Conservation (phyloP, 1,140 invertebrate species). For the Lucilia cuprina region DNA sequence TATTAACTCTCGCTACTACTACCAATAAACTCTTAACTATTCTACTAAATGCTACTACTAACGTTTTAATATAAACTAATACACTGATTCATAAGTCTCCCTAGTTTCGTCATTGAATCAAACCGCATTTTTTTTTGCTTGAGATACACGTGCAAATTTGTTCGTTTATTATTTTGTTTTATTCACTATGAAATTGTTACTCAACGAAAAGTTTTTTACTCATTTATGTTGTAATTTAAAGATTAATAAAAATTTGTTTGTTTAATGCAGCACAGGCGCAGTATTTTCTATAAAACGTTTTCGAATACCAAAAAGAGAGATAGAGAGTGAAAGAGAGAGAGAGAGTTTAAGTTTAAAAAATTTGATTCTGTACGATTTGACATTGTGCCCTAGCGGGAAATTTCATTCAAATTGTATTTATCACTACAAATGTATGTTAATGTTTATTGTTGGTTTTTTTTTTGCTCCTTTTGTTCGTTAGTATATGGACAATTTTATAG, state of each 20-base stretch:
- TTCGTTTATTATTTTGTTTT: background rate
- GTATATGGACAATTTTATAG: no score
- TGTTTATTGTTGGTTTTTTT: background rate
- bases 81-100: background rate
- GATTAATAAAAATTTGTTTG: no score
- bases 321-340: background rate
- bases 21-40: background rate
- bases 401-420: background rate
- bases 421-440: background rate
- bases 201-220: no score
- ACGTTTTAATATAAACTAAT: background rate
- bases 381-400: slow-evolving; percentile 2
- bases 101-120: background rate
- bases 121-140: background rate
- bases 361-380: background rate
- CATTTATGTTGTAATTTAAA: no score
- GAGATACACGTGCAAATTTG: background rate
- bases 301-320: background rate
- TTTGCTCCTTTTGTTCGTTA: background rate
- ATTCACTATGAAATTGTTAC: background rate
- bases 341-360: background rate
- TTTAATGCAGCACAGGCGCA: slow-evolving; percentile 1
- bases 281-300: background rate
- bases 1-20: background rate
- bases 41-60: background rate